Evolutionary conservation across 2,797 vertebrate species (phyloP), one percentile per base, ranked within the genome.

Genomic region (Vespertilio murinus): DNA sequence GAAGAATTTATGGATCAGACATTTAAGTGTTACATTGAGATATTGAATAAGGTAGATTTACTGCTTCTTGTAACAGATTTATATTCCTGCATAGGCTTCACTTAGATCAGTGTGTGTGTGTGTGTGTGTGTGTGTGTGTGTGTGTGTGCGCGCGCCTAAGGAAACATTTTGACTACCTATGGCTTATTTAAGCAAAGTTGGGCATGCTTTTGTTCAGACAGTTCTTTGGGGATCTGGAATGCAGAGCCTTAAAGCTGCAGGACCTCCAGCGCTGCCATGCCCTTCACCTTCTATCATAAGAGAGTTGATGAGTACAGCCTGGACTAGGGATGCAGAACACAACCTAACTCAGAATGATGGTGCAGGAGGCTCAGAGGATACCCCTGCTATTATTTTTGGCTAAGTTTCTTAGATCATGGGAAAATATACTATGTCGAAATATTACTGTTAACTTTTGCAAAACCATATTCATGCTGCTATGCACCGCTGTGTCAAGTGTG

Each of bases 1-100:
- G n/a, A 65, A 94, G 40, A 93, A 96, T 90, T 97, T 96, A 96
- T 88, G 52, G 73, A 14, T 81, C 28, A 85, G 92, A 86, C 35
- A 73, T 91, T 91, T 83, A 94, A 96, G 74, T 73, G 91, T 45
- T 92, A 47, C 70, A 83, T 85, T 96, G 93, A 90, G 78, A 47
- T 74, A 83, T 85, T 96, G 93, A 90, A 73, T 56, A 75, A 90
- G 64, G 20, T 73, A 90, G 90, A 92, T 93, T 92, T 93, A 84
- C 71, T 75, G 30, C 70, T 91, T 94, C 49, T 92, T 93, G 65
- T 61, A 92, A 65, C 45, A 92, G 88, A 95, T 95, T 96, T 96
- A 95, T 88, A 79, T 56, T 77, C 25, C 38, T 77, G 52, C 49
- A 75, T 23, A 90, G 64, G 20, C 25, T 93, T 96, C 86, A 14